Conservation (phyloP, 2,888 invertebrate genomes). For the Watsonalla cultraria region DNA sequence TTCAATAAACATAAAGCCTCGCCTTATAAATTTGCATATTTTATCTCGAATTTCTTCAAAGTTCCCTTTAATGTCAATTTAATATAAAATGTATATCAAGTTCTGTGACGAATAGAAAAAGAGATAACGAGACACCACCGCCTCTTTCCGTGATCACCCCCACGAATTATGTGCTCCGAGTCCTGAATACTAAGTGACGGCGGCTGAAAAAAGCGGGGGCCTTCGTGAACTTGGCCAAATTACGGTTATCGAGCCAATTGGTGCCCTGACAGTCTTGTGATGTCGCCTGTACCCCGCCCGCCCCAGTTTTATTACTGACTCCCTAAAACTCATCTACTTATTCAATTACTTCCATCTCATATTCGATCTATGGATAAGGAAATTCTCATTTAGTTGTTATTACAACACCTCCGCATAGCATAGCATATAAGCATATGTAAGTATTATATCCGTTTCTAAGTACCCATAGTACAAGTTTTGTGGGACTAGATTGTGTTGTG, state of each 20-base stretch:
- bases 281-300: constrained; percentile 28
- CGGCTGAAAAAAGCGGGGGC: constrained; percentile 45
- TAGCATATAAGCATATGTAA: too few relatives aligned
- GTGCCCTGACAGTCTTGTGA: constrained; percentile 25
- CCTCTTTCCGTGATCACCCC: constrained; percentile 58
- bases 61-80: constrained; percentile 47
- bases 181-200: constrained; percentile 60
- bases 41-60: constrained; percentile 31
- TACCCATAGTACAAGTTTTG: too few relatives aligned
- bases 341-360: constrained; percentile 27
- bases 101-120: constrained; percentile 58
- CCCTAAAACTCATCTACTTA: constrained; percentile 34
- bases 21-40: constrained; percentile 31
- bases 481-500: too few relatives aligned
- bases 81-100: constrained; percentile 46
- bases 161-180: constrained; percentile 63
- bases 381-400: too few relatives aligned
- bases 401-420: too few relatives aligned
- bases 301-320: constrained; percentile 41
- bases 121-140: constrained; percentile 56
- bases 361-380: too few relatives aligned
- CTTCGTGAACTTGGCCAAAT: constrained; percentile 53
- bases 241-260: constrained; percentile 59
- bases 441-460: too few relatives aligned
- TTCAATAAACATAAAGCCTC: constrained; percentile 28